Conservation (phyloP, 2,113 vertebrate genomes). For the Apteryx mantelli region DNA sequence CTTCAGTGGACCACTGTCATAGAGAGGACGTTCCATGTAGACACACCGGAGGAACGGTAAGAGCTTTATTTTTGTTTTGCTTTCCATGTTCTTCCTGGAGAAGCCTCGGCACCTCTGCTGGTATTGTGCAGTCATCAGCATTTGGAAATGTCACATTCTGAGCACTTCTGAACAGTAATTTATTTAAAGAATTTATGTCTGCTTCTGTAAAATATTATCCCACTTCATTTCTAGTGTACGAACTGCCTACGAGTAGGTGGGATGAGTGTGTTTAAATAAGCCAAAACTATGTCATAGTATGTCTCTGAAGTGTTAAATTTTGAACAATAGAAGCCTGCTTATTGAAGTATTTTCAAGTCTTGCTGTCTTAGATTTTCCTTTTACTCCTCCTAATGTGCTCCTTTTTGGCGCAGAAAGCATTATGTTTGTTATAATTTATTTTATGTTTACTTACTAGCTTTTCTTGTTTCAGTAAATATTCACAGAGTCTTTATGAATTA, state of each 20-base stretch:
- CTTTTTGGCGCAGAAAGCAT: slow-evolving; percentile 1
- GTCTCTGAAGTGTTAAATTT: slow-evolving; percentile 41
- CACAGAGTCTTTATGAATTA: not conserved
- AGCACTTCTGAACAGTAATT: not conserved
- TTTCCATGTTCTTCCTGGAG: not conserved
- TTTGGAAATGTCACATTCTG: not conserved
- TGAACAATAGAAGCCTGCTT: not conserved
- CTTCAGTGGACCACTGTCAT: slow-evolving; percentile 99
- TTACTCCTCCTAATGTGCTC: not conserved
- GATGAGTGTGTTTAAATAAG: slow-evolving; percentile 41
- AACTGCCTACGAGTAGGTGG: not conserved
- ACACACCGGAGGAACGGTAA: slow-evolving; percentile 94
- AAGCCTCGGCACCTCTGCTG: not conserved
- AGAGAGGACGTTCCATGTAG: slow-evolving; percentile 96
- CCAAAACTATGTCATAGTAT: slow-evolving; percentile 27
- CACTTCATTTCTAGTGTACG: not conserved
- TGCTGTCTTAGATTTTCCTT: not conserved
- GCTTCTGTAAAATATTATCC: slow-evolving; percentile 23
- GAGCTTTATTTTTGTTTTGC: slow-evolving; percentile 8
- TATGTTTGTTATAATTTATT: not conserved
- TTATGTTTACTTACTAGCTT: slow-evolving; percentile 14
- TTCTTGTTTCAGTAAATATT: not conserved
- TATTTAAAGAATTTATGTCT: slow-evolving; percentile 20
- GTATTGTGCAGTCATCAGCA: not conserved
- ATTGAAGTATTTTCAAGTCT: slow-evolving; percentile 19